phyloP scores from a whole-genome alignment of 1,140 invertebrate species.

The Conus betulinus region DNA sequence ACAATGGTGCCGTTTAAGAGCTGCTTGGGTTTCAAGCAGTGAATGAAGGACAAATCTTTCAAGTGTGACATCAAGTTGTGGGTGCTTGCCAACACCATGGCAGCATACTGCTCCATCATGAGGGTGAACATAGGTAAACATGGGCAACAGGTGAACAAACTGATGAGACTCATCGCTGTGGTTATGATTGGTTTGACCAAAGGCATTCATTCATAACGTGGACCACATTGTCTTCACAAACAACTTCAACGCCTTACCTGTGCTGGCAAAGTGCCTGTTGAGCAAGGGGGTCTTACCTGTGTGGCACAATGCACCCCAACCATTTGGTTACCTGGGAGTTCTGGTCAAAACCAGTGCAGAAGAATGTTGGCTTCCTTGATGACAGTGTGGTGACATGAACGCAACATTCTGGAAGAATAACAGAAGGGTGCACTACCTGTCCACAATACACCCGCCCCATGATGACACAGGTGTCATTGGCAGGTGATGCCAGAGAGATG shows the following conservation, averaged over 20 bases:
- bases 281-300: conserved; percentile 57
- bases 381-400: not conserved
- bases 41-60: conserved; percentile 44
- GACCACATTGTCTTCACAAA: conserved; percentile 75
- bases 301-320: conserved; percentile 41
- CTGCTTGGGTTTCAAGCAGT: conserved; percentile 44
- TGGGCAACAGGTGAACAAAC: conserved; percentile 23
- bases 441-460: conserved; percentile 30
- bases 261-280: conserved; percentile 67
- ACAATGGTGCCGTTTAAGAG: conserved; percentile 36
- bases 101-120: conserved; percentile 41
- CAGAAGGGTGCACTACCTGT: conserved; percentile 35
- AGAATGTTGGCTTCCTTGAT: not conserved
- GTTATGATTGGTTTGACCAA: conserved; percentile 66
- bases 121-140: conserved; percentile 43
- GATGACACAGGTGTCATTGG: conserved; percentile 8
- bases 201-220: conserved; percentile 66
- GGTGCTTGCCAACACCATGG: conserved; percentile 35
- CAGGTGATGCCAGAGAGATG: conserved; percentile 43
- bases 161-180: conserved; percentile 61
- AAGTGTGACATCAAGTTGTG: conserved; percentile 54
- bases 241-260: conserved; percentile 74
- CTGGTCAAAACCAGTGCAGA: conserved; percentile 15
- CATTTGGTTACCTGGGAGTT: conserved; percentile 35
- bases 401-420: conserved; percentile 48